A percentile compares a stretch with the other conserved stretches of the same genome.
These are phyloP conservation scores for Rhyacichthys aspro DNA, from an alignment of 2,797 vertebrate species.

Conservation along the genomic window DNA sequence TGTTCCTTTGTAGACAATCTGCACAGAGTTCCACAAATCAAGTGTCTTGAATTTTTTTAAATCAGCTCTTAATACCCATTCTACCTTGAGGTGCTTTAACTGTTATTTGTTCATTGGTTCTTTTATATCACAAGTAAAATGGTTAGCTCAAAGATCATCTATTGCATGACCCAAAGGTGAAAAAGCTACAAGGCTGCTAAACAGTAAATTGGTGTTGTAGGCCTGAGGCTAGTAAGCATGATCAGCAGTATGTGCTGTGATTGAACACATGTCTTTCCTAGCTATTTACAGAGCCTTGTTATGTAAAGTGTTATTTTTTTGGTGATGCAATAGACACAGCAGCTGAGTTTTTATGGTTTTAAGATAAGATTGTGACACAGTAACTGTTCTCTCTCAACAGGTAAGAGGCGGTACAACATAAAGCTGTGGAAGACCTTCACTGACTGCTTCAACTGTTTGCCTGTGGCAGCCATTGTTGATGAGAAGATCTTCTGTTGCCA, in stretches of 20 bases:
- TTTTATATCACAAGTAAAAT: neutral
- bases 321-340: conserved; percentile 36
- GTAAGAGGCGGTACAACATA: conserved; percentile 97
- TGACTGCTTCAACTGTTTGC: conserved; percentile 98
- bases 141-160: neutral
- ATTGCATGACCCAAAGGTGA: neutral
- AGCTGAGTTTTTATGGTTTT: conserved; percentile 29
- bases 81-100: neutral
- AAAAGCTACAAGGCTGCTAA: conserved; percentile 8
- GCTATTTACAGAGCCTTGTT: conserved; percentile 44
- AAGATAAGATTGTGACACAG: conserved; percentile 50
- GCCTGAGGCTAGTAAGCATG: conserved; percentile 37
- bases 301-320: conserved; percentile 47
- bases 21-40: too few relatives aligned
- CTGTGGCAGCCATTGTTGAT: conserved; percentile 94
- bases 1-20: neutral
- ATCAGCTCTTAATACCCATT: too few relatives aligned
- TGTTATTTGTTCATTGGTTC: neutral
- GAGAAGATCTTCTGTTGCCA: conserved; percentile 88
- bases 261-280: conserved; percentile 51
- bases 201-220: neutral
- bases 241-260: conserved; percentile 30
- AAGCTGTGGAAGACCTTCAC: conserved; percentile 99
- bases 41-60: too few relatives aligned
- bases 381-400: conserved; percentile 67